Evolutionary conservation across 2,113 vertebrate genomes (phyloP).

Genomic region (Poeciliopsis occidentalis): DNA sequence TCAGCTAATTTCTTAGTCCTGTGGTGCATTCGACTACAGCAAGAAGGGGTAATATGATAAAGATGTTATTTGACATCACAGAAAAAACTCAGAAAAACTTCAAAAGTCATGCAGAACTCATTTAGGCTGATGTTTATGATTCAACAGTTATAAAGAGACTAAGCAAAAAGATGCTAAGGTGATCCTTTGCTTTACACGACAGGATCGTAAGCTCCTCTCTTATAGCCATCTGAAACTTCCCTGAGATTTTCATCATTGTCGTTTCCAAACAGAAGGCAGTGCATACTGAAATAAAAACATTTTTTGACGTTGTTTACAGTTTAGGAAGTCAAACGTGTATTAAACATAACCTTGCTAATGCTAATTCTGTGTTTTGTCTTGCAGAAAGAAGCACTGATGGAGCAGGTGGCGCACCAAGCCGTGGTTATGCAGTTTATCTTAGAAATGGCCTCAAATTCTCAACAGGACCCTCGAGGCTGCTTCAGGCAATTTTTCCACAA

Average conservation of each 20-base stretch:
- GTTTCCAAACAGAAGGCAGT: background rate
- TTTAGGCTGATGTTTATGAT: no score
- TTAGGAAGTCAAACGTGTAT: background rate
- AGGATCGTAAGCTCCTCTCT: no score
- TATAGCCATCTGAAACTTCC: no score
- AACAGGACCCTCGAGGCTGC: constrained; percentile 93
- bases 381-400: constrained; percentile 95
- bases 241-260: no score
- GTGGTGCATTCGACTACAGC: constrained; percentile 95
- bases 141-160: no score
- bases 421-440: constrained; percentile 98
- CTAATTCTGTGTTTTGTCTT: background rate
- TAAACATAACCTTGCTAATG: background rate
- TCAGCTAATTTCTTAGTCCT: constrained; percentile 91
- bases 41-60: constrained; percentile 85
- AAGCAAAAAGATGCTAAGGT: no score
- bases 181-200: no score
- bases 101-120: no score
- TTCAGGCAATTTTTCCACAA: constrained; percentile 98
- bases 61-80: background rate
- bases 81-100: no score
- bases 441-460: constrained; percentile 91
- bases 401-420: constrained; percentile 96
- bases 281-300: no score
- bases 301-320: background rate